Evolutionary conservation across 2,797 vertebrate species (phyloP), one percentile per base, ranked within the genome.

Genomic region (Protonibea diacanthus): DNA sequence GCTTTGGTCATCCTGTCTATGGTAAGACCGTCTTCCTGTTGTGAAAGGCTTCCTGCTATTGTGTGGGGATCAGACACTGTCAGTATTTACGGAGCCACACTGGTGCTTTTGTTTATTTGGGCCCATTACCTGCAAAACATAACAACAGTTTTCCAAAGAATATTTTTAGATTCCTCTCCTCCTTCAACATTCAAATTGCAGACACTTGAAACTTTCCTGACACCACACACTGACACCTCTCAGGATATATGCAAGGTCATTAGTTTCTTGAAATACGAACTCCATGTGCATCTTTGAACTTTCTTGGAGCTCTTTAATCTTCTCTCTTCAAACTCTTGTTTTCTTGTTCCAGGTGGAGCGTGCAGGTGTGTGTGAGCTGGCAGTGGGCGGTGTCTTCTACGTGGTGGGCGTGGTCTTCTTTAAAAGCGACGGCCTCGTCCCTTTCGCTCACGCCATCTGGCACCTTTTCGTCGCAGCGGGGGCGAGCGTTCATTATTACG

Each of bases 361-460:
- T 0, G 92, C 97, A 0, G 98, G 98, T 10, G 90, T 98, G 80
- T 93, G 92, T 23, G 98, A 99, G 87, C 95, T 99, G 86, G 92
- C 96, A 52, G 73, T 96, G 0, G 97, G 98, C 0, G 98, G 97
- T 0, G 71, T 96, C 78, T 96, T 94, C 89, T 99, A 98, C 70
- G 95, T 95, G 88, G 89, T 98, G 91, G 98, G 98, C 3, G 96
- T 96, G 49, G 91, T 96, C 67, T 99, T 99, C 95, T 99, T 99
- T 91, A 98, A 97, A 83, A 98, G 98, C 0, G 97, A 99, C 0
- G 97, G 98, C 33, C 94, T 97, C 20, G 95, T 98, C 55, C 98
- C 98, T 10, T 99, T 99, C 0, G 97, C 97, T 55, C 98, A 99
- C 0, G 97, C 98, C 88, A 98, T 99, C 93, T 99, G 98, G 97